Evolutionary conservation across 1,140 invertebrate species (phyloP), one percentile per base, ranked within the genome.

Genomic region (Zaprionus camerounensis): DNA sequence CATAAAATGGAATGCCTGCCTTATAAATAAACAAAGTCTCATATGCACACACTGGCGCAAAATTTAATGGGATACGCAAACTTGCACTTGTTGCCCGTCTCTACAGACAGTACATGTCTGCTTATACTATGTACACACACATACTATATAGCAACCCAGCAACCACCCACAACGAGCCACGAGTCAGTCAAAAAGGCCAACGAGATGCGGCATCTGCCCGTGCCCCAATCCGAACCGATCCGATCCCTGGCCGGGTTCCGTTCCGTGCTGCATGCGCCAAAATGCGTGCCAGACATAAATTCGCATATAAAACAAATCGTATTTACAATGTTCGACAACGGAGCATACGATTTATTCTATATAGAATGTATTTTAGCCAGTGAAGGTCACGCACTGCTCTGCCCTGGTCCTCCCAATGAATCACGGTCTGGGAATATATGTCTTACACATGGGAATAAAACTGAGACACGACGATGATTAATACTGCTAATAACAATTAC

Each of bases 31-130:
- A 88, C 84, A 87, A 87, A 72, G 55, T 26, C 22, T 66, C 55
- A 4, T 11, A 11, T 34, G 31, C n/a, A 22, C 59, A 69, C 46
- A 51, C 51, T 57, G 59, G 69, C 70, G 66, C 22, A 64, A 46
- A 61, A 65, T 69, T 63, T 53, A 82, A 86, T 80, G 58, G 68
- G 78, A 82, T 82, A 68, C 78, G 80, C 83, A 80, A 82, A 78
- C 80, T 83, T 88, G 84, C 84, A 87, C 74, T 88, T 88, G 83
- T 71, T 70, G 46, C 65, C 65, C 6, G 53, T 46, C 24, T 62
- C 62, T 55, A 57, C 55, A 69, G 51, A 77, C 53, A 69, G 38
- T 67, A 53, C 61, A 49, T 31, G 49, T 24, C 28, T 58, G 28
- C 56, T 15, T 62, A 22, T 49, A 49, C 13, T 34, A 34, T 34